Evolutionary conservation across 2,797 vertebrate genomes (phyloP).

Genomic region (Onychomys arenicola): DNA sequence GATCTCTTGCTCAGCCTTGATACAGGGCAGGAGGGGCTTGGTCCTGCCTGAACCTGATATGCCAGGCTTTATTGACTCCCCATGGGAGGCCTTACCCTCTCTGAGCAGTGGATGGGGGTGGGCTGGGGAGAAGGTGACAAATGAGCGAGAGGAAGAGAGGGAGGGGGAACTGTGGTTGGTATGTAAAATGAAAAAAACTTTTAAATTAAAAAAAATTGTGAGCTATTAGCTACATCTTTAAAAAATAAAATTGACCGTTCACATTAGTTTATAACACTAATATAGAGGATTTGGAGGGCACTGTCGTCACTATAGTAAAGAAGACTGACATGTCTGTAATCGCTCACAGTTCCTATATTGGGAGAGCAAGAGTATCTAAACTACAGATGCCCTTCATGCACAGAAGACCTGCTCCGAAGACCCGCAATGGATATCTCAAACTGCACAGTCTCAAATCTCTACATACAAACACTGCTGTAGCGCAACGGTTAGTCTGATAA

Average conservation of each 20-base stretch:
- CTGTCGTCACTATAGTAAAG: neutral
- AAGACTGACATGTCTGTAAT: neutral
- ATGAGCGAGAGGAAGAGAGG: too few relatives aligned
- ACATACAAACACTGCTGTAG: neutral
- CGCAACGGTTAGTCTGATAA: neutral
- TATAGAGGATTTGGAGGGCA: too few relatives aligned
- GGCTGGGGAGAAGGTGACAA: too few relatives aligned
- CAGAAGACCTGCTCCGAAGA: neutral
- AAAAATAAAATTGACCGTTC: neutral
- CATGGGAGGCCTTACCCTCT: too few relatives aligned
- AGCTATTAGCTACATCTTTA: neutral
- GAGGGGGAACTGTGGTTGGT: too few relatives aligned
- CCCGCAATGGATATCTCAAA: neutral
- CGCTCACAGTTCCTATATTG: neutral
- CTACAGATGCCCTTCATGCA: neutral
- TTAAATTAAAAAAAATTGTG: neutral
- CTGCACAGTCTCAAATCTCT: neutral
- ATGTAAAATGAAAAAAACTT: too few relatives aligned
- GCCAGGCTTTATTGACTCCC: too few relatives aligned
- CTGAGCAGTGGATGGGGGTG: too few relatives aligned
- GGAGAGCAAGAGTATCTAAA: neutral
- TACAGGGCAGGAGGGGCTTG: too few relatives aligned
- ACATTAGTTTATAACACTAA: neutral
- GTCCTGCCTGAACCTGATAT: too few relatives aligned
- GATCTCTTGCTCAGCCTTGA: too few relatives aligned